Conservation (phyloP, 1,140 invertebrate species). For the Paraescarpia echinospica region DNA sequence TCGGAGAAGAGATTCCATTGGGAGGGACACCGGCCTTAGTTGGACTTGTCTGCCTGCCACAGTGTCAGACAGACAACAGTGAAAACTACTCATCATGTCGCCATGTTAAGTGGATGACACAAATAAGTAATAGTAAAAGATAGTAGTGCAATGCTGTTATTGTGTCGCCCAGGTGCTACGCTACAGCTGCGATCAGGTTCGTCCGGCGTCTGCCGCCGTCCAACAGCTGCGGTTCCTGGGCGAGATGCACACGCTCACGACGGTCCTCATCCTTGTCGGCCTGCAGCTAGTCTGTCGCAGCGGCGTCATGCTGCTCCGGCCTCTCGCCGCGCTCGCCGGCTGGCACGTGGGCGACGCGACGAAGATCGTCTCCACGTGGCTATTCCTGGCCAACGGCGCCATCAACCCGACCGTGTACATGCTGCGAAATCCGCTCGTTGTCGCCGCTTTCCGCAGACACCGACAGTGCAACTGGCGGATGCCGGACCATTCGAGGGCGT, state of each 20-base stretch:
- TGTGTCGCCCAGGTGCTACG: not conserved
- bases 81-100: no score
- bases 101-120: no score
- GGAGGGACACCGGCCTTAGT: no score
- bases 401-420: not conserved
- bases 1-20: no score
- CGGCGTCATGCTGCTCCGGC: not conserved
- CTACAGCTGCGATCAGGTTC: not conserved
- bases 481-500: not conserved
- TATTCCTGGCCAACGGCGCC: not conserved
- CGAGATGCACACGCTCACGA: not conserved
- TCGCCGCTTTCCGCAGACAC: not conserved
- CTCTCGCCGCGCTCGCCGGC: not conserved
- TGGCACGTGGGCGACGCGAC: not conserved
- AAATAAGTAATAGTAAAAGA: no score
- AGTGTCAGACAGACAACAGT: no score
- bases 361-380: not conserved
- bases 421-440: not conserved
- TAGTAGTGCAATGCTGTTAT: not conserved
- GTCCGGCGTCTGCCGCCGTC: not conserved
- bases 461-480: not conserved
- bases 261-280: not conserved
- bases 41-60: no score
- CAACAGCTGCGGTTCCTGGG: not conserved
- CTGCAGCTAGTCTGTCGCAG: not conserved